Evolutionary conservation across 2,797 vertebrate species (phyloP).

Genomic region (Typhlichthys eigenmanni): DNA sequence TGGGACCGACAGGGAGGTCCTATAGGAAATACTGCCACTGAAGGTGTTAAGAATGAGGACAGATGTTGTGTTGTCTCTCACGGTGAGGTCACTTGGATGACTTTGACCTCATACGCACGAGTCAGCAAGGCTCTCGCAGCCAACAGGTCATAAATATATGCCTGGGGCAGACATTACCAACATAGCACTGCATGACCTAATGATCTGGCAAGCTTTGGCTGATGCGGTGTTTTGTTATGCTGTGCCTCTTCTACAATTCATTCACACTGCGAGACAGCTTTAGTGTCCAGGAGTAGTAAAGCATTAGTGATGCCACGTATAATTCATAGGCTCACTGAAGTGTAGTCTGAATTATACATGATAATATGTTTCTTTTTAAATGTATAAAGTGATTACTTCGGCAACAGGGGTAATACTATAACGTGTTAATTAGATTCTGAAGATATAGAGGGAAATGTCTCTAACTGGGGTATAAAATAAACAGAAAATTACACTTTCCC

Average conservation of each 20-base stretch:
- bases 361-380: background rate
- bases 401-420: no score
- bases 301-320: conserved; percentile 25
- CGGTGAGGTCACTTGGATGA: conserved; percentile 76
- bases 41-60: conserved; percentile 78
- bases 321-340: background rate
- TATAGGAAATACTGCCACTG: conserved; percentile 57
- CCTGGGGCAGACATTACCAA: conserved; percentile 78
- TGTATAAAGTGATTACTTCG: no score
- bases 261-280: conserved; percentile 51
- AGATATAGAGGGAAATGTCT: background rate
- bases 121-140: conserved; percentile 70
- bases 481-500: background rate
- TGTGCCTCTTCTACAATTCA: conserved; percentile 64
- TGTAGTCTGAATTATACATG: background rate
- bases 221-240: conserved; percentile 54
- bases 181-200: conserved; percentile 72
- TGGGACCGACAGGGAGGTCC: conserved; percentile 66
- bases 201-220: conserved; percentile 64
- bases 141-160: conserved; percentile 78
- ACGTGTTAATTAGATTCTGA: no score
- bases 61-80: conserved; percentile 73
- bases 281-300: conserved; percentile 27
- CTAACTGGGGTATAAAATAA: background rate
- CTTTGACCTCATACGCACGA: conserved; percentile 72